Conservation (phyloP, 2,797 vertebrate species). For the Euphonia xanthogaster region DNA sequence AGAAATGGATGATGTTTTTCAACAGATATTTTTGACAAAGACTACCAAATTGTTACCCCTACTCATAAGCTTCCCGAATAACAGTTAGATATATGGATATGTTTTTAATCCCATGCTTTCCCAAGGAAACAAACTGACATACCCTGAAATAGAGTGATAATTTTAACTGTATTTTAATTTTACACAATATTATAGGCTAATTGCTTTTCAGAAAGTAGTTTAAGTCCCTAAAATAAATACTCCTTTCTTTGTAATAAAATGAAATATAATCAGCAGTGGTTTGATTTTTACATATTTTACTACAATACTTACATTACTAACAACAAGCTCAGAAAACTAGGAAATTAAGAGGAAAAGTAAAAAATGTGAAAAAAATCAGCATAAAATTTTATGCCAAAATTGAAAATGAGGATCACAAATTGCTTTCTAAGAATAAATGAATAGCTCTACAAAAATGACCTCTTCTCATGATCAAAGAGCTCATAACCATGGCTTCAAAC, state of each 20-base stretch:
- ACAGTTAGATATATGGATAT: neutral
- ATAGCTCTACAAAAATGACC: neutral
- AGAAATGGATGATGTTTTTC: neutral
- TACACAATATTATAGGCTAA: neutral
- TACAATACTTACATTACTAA: neutral
- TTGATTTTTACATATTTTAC: neutral
- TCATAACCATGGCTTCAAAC: neutral
- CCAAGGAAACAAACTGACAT: neutral
- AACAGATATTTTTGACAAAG: neutral
- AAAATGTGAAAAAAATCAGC: neutral
- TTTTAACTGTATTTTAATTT: neutral
- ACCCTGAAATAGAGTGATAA: neutral
- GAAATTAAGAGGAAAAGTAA: neutral
- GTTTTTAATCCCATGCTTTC: neutral
- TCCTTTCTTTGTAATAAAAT: neutral
- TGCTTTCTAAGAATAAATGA: neutral
- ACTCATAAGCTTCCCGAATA: neutral
- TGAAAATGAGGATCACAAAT: neutral
- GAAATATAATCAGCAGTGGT: neutral
- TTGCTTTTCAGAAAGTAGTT: neutral
- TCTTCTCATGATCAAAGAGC: neutral
- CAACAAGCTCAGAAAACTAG: neutral
- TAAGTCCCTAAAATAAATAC: neutral
- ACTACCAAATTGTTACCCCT: neutral
- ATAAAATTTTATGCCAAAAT: neutral